phyloP scores from a whole-genome alignment of 1,140 invertebrate species.

The Drosophila paulistorum region DNA sequence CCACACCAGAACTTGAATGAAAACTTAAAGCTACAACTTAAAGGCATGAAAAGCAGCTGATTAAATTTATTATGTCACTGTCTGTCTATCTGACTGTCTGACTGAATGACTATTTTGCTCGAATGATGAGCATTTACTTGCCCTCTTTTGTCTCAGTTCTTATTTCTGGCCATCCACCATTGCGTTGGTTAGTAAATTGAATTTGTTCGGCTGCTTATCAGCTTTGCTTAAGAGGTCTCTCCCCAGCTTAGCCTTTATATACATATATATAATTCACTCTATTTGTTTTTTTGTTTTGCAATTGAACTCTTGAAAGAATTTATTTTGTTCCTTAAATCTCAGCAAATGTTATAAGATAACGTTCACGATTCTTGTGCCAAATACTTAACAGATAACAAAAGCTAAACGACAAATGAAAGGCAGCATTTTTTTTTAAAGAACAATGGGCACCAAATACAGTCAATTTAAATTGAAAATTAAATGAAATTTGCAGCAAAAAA shows the following conservation, averaged over 20 bases:
- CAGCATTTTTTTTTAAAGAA: constrained; percentile 9
- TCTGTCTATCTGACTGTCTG: background rate
- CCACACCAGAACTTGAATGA: background rate
- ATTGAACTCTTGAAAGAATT: constrained; percentile 11
- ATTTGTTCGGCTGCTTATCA: constrained; percentile 40
- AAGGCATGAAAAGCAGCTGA: constrained; percentile 30
- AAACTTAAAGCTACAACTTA: constrained; percentile 17
- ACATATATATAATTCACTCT: background rate
- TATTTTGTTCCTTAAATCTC: constrained; percentile 27
- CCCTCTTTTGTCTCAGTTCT: constrained; percentile 9
- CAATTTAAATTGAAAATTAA: too few relatives aligned
- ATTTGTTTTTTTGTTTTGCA: constrained; percentile 28
- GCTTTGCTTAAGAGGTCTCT: constrained; percentile 19
- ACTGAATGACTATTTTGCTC: background rate
- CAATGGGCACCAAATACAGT: background rate
- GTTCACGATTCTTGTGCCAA: constrained; percentile 18
- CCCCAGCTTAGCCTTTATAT: constrained; percentile 1
- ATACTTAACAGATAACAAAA: constrained; percentile 33
- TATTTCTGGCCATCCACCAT: constrained; percentile 22
- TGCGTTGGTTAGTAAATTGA: constrained; percentile 34
- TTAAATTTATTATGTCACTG: constrained; percentile 46
- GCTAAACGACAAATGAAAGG: constrained; percentile 8
- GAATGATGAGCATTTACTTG: constrained; percentile 21
- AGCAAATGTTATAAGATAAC: constrained; percentile 31
- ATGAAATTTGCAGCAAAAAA: too few relatives aligned